Base-by-base conservation (phyloP, 1,140 invertebrate species). In the Chionoecetes opilio region DNA sequence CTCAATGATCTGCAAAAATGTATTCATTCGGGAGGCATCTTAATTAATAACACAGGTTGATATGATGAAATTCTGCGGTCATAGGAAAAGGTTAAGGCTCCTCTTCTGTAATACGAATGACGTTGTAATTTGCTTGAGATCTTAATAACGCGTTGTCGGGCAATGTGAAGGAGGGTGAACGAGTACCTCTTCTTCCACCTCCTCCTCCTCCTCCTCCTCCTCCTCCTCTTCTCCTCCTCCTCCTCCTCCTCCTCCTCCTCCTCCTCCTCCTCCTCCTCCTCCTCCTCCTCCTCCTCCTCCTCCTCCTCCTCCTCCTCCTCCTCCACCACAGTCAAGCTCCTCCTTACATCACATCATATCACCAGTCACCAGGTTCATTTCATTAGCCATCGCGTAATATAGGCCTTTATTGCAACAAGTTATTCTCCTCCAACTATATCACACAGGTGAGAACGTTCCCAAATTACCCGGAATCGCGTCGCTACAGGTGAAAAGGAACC, bases 371-470 rank as follows among this genome's bases (percentile, higher is more conserved):
- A 82, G 93, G 93, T 94, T 94, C 93, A 94, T 94, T 94, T 94
- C 93, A 94, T 94, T 94, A 94, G 53, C 14, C 93, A 32, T 35
- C 63, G 86, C 31, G 93, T 94, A 94, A 94, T 94, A 94, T 94
- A 94, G 93, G 93, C 93, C 93, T 94, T 94, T 94, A 94, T 94
- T 94, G 93, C 93, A 94, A 94, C 93, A 94, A 94, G 93, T 94
- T 94, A 88, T 94, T 94, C 86, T 89, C 86, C 82, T n/a, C 63
- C 93, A 94, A 89, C 86, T 89, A 94, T 94, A n/a, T n/a, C n/a
- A n/a, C 32, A 94, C 93, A 94, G 93, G 93, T 94, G 93, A 94
- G 86, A 46, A 86, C 86, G 32, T 29, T n/a, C 46, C 93, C 53
- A 94, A 94, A 94, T 87, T 94, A 89, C 41, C 29, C 3, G 53